These are phyloP conservation scores for Odontesthes bonariensis DNA, from an alignment of 2,113 vertebrate genomes.

Conservation along the genomic window DNA sequence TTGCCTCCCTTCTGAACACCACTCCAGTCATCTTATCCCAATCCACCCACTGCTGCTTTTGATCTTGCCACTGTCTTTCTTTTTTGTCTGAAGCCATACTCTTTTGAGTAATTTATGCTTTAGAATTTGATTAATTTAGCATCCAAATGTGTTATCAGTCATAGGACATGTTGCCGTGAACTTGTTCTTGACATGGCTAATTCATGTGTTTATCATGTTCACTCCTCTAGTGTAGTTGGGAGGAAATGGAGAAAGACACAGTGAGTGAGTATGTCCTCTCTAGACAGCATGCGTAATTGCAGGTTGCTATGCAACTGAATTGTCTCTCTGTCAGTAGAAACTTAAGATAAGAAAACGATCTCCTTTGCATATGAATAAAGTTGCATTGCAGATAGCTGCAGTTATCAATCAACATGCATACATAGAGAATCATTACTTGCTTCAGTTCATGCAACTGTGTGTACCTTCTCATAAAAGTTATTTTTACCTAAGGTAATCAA, in stretches of 20 bases:
- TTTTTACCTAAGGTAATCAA: background rate
- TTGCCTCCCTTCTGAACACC: constrained; percentile 34
- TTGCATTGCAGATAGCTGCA: constrained; percentile 25
- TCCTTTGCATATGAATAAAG: constrained; percentile 74
- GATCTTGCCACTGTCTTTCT: constrained; percentile 37
- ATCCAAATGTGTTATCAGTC: constrained; percentile 21
- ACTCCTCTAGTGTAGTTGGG: constrained; percentile 41
- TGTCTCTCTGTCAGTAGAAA: constrained; percentile 69
- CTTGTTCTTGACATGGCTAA: constrained; percentile 47
- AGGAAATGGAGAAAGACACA: constrained; percentile 52
- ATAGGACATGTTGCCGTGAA: constrained; percentile 14
- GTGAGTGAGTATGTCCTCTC: constrained; percentile 57
- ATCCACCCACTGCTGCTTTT: constrained; percentile 23
- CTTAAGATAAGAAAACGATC: constrained; percentile 66
- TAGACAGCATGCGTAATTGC: constrained; percentile 75
- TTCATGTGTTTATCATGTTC: constrained; percentile 58
- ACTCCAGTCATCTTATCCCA: constrained; percentile 38
- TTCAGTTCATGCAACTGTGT: constrained; percentile 1
- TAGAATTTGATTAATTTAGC: constrained; percentile 33
- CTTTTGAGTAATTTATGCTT: constrained; percentile 31
- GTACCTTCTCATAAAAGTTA: too few relatives aligned
- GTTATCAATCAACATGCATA: constrained; percentile 45
- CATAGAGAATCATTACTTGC: constrained; percentile 17
- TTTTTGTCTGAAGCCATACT: constrained; percentile 24
- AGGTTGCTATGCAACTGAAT: constrained; percentile 82